phyloP scores from a whole-genome alignment of 2,113 vertebrate genomes.

The Hassar affinis region DNA sequence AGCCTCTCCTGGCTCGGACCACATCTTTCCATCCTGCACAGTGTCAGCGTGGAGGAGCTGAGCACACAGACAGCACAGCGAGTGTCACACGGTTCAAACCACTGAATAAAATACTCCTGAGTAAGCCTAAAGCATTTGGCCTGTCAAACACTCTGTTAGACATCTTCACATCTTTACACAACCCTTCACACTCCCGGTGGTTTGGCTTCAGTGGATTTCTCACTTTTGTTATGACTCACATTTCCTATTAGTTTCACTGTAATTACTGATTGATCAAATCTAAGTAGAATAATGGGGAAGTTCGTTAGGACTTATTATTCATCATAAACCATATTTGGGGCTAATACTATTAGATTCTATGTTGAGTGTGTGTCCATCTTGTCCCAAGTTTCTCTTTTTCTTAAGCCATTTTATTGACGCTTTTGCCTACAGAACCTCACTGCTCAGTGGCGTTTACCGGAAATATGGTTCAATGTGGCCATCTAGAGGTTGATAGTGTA shows the following conservation, averaged over 20 bases:
- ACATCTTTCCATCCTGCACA: constrained; percentile 58
- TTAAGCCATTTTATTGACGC: background rate
- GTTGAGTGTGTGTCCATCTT: background rate
- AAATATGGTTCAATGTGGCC: constrained; percentile 7
- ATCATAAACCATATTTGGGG: too few species aligned
- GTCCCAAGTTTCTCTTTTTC: background rate
- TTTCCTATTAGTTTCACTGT: background rate
- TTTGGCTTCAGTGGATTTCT: background rate
- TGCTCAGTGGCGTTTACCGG: background rate
- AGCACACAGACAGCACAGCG: constrained; percentile 34
- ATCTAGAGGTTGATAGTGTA: constrained; percentile 23
- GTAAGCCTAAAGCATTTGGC: constrained; percentile 22
- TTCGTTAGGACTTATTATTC: background rate
- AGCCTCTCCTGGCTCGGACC: constrained; percentile 51
- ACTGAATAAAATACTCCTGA: constrained; percentile 10
- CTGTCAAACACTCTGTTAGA: constrained; percentile 1
- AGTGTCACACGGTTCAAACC: constrained; percentile 40
- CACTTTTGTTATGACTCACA: background rate
- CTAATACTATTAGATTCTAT: background rate
- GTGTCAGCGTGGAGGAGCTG: constrained; percentile 42
- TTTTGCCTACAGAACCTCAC: background rate
- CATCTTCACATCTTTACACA: constrained; percentile 1
- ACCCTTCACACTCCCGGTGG: background rate
- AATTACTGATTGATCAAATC: too few species aligned
- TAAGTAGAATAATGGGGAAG: background rate